Conservation (phyloP, 2,888 invertebrate genomes). For the Orthonychiurus folsomi region DNA sequence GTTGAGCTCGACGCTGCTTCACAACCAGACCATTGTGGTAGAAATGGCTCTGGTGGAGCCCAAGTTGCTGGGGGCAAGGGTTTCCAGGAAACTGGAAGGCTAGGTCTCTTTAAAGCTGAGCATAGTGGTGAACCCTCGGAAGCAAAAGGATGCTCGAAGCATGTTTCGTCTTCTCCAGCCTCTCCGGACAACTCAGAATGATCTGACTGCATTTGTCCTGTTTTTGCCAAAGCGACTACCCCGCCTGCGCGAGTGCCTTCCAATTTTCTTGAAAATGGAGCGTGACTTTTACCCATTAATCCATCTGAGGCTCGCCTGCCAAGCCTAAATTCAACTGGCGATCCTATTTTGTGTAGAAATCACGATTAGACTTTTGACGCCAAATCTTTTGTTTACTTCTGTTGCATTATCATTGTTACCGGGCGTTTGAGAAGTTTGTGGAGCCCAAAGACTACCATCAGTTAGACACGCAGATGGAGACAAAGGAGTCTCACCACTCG, state of each 20-base stretch:
- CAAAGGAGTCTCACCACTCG: constrained; percentile 32
- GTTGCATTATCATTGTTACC: constrained; percentile 19
- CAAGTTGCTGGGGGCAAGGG: constrained; percentile 25
- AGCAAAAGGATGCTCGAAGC: constrained; percentile 23
- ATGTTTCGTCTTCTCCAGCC: constrained; percentile 22
- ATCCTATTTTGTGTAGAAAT: constrained; percentile 48
- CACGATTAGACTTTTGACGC: constrained; percentile 4
- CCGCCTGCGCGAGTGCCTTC: constrained; percentile 38
- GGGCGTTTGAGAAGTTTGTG: constrained; percentile 31
- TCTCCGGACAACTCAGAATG: constrained; percentile 5
- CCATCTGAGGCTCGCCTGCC: constrained; percentile 81
- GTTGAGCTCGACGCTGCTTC: not conserved
- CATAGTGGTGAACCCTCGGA: constrained; percentile 32
- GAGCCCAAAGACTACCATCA: constrained; percentile 35
- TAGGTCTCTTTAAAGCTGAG: constrained; percentile 36
- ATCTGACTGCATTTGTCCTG: constrained; percentile 15
- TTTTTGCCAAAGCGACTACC: constrained; percentile 31
- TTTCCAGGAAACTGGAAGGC: constrained; percentile 36
- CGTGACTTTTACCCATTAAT: constrained; percentile 53
- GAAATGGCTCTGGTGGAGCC: constrained; percentile 7
- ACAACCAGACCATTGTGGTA: not conserved
- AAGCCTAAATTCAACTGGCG: constrained; percentile 70
- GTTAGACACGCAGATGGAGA: constrained; percentile 33
- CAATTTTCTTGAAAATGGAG: constrained; percentile 32
- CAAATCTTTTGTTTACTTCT: too few species aligned